A percentile compares a stretch with the other conserved stretches of the same genome.
These are phyloP conservation scores for Vombatus ursinus DNA, from an alignment of 2,113 vertebrate genomes.

Conservation along the genomic window DNA sequence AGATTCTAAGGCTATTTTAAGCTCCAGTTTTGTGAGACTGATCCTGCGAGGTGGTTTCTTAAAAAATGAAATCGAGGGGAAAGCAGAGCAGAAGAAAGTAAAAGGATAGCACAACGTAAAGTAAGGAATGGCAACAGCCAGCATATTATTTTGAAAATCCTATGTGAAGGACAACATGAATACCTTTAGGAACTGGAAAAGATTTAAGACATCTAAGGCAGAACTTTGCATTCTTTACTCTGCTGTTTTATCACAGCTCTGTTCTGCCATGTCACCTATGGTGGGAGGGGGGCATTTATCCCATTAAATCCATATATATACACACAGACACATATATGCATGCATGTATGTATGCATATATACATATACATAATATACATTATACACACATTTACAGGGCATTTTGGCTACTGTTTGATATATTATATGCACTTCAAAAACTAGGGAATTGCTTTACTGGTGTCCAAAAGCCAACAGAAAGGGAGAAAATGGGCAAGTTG, in stretches of 20 bases:
- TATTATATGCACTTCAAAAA: neutral
- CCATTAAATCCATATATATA: neutral
- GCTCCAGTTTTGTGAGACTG: neutral
- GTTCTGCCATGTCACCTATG: neutral
- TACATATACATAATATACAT: neutral
- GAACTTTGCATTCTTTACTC: neutral
- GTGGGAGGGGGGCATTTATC: neutral
- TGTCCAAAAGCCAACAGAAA: slow-evolving; percentile 55
- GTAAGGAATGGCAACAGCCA: neutral
- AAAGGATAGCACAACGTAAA: no score
- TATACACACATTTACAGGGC: neutral
- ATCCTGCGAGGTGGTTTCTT: neutral
- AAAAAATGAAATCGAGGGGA: neutral
- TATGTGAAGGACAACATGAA: neutral
- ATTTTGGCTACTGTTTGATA: neutral
- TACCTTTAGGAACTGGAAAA: neutral
- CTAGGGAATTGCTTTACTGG: slow-evolving; percentile 25
- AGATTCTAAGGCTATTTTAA: neutral
- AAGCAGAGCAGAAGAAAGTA: neutral
- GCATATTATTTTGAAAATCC: neutral
- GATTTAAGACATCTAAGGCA: neutral
- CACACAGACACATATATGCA: rapidly evolving
- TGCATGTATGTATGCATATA: neutral
- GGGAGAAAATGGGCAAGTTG: slow-evolving; percentile 18
- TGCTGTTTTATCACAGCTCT: neutral